Evolutionary conservation across 2,888 invertebrate genomes (phyloP).

Genomic region (Pasiphila rectangulata): DNA sequence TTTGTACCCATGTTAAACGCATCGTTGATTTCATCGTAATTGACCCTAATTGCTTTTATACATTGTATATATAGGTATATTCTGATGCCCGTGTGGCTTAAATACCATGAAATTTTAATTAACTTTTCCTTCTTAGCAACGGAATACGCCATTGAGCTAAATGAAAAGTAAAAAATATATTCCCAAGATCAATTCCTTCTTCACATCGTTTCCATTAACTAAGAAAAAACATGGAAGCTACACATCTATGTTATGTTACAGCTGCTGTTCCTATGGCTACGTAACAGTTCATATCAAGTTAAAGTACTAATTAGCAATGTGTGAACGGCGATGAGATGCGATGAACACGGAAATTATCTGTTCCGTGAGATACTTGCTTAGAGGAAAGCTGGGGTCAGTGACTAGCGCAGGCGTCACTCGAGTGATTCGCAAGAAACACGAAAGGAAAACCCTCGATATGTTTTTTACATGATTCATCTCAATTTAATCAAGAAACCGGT

Average conservation of each 20-base stretch:
- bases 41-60: slow-evolving; percentile 8
- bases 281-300: slow-evolving; percentile 41
- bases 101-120: too few relatives aligned
- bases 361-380: slow-evolving; percentile 24
- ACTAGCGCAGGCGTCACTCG: slow-evolving; percentile 42
- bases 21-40: slow-evolving; percentile 13
- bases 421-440: slow-evolving; percentile 41
- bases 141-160: not conserved
- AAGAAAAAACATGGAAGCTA: slow-evolving; percentile 19
- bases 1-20: slow-evolving; percentile 8
- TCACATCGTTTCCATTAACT: not conserved
- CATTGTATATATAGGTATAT: too few relatives aligned
- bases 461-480: slow-evolving; percentile 44
- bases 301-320: slow-evolving; percentile 47
- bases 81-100: too few relatives aligned
- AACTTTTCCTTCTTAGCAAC: too few relatives aligned
- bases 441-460: slow-evolving; percentile 43
- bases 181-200: slow-evolving; percentile 1
- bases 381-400: slow-evolving; percentile 50
- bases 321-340: slow-evolving; percentile 42
- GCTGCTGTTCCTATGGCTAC: slow-evolving; percentile 41
- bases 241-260: slow-evolving; percentile 15
- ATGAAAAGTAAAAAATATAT: slow-evolving; percentile 2
- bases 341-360: slow-evolving; percentile 37
- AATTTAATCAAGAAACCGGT: slow-evolving; percentile 27